These are phyloP conservation scores for Chrysochloris asiatica DNA, from an alignment of 2,113 vertebrate species.

Conservation along the genomic window DNA sequence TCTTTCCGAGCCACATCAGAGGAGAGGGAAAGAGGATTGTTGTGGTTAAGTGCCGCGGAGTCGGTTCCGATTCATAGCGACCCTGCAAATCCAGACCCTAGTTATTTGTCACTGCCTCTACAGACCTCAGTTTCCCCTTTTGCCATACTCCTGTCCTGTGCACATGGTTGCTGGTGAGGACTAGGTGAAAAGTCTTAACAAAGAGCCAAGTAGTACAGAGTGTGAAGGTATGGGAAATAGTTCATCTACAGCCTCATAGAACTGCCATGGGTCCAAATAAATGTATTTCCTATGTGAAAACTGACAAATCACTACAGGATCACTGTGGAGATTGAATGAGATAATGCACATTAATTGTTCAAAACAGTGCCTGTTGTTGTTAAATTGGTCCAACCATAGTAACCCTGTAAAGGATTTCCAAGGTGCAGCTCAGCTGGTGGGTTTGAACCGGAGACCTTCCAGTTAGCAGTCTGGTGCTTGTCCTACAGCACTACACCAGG, in stretches of 20 bases:
- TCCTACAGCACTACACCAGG: too few relatives aligned
- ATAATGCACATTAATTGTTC: neutral
- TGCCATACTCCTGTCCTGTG: neutral
- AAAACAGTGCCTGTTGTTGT: too few relatives aligned
- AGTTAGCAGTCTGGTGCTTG: too few relatives aligned
- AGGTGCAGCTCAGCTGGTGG: too few relatives aligned
- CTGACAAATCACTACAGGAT: neutral
- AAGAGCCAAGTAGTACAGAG: neutral
- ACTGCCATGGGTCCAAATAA: neutral
- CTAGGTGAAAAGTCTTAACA: neutral
- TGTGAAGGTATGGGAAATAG: neutral
- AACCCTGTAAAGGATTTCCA: too few relatives aligned
- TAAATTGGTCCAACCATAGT: too few relatives aligned
- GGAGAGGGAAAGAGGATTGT: fast-evolving
- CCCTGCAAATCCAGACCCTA: neutral
- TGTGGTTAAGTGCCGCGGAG: too few relatives aligned
- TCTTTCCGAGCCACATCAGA: neutral
- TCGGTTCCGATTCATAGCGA: too few relatives aligned
- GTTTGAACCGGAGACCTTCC: too few relatives aligned
- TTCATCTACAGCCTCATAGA: neutral
- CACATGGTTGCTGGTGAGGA: neutral
- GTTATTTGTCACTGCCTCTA: neutral
- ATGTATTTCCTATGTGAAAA: neutral
- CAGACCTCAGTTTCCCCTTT: neutral
- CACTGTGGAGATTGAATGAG: neutral